Base-by-base conservation (phyloP, 1,140 invertebrate species). In the Dendroctonus ponderosae region DNA sequence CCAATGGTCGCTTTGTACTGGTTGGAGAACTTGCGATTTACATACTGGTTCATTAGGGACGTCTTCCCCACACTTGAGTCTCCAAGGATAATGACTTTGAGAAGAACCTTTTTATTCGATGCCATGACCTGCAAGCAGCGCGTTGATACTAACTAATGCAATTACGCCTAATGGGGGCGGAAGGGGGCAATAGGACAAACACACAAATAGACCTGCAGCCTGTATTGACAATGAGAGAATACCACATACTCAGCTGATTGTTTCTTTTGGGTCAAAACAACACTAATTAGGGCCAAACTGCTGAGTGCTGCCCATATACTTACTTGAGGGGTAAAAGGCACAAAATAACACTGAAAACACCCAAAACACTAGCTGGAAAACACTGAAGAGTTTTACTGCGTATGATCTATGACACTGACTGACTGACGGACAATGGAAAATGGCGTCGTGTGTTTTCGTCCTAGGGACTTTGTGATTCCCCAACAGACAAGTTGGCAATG, bases 1-100 rank as follows among this genome's bases (percentile, higher is more conserved):
- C 98, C 98, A 82, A 99, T 99, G 66, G 98, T 99, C 52, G 98
- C 97, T 84, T 99, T 99, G 82, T 99, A 99, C 83, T 99, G 97
- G 82, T 98, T 99, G 73, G 94, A 97, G 83, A 99, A 99, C 82
- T 98, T 97, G 80, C 98, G 98, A 83, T 97, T 99, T 64, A 99
- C 97, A 88, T 98, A 99, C 82, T 99, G 97, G 82, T 99, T 99
- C 98, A 99, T 99, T 6, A 99, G 83, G n/a, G 96, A 99, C 61
- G 98, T 99, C 82, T 99, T 99, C 5, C 98, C 98, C 65, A 99
- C 98, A 72, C 96, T 96, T 74, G 94, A 96, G 80, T 99, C 96
- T 48, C 97, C 97, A 62, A 99, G 83, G 78, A 99, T 98, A 78
- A 99, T 98, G 40, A 98, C 96, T 86, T 99, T 98, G 66, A 98